phyloP scores from a whole-genome alignment of 2,113 vertebrate species.

The Nesospiza acunhae region DNA sequence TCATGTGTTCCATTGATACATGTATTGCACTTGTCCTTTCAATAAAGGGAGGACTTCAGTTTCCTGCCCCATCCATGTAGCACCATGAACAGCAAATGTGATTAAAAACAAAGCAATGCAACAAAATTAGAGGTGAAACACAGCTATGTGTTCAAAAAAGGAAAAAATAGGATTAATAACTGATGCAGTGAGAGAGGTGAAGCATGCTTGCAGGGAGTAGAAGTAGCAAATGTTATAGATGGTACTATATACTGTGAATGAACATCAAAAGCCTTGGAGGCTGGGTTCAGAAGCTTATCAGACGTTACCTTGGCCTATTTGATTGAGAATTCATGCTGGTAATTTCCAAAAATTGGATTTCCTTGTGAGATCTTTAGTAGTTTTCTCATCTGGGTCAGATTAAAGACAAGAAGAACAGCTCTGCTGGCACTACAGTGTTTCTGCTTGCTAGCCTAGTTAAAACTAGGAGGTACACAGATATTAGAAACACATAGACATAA shows the following conservation, averaged over 20 bases:
- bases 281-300: slow-evolving; percentile 55
- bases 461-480: slow-evolving; percentile 12
- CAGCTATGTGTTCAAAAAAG: background rate
- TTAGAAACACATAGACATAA: background rate
- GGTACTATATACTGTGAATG: background rate
- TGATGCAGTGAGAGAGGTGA: slow-evolving; percentile 26
- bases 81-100: background rate
- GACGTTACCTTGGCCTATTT: slow-evolving; percentile 48
- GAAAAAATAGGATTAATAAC: slow-evolving; percentile 45
- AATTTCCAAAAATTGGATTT: slow-evolving; percentile 63
- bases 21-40: background rate
- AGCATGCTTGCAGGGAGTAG: slow-evolving; percentile 15
- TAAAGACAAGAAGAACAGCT: slow-evolving; percentile 48
- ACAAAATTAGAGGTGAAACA: slow-evolving; percentile 27
- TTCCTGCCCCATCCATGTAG: background rate
- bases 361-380: slow-evolving; percentile 50
- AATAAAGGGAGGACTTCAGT: background rate
- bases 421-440: slow-evolving; percentile 20
- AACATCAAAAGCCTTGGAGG: slow-evolving; percentile 31
- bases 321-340: slow-evolving; percentile 59
- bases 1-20: background rate
- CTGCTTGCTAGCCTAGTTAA: slow-evolving; percentile 27
- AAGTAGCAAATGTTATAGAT: slow-evolving; percentile 43
- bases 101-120: slow-evolving; percentile 32
- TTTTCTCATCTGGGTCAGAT: slow-evolving; percentile 41